phyloP scores from a whole-genome alignment of 2,797 vertebrate species.

The Pteronotus mesoamericanus region DNA sequence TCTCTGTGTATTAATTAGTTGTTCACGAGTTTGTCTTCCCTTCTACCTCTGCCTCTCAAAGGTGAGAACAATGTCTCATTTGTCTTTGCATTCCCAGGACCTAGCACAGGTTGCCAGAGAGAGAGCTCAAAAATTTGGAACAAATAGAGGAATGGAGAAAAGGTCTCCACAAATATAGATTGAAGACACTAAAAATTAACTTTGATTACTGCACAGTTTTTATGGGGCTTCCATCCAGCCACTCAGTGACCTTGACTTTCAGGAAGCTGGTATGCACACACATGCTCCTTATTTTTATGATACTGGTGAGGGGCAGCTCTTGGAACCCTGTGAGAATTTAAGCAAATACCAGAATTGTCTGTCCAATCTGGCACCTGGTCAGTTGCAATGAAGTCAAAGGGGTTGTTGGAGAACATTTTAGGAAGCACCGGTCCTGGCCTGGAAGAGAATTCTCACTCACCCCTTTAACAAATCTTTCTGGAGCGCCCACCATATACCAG shows the following conservation, averaged over 20 bases:
- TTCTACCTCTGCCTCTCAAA: not conserved
- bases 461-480: not conserved
- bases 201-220: not conserved
- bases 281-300: not conserved
- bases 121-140: not conserved
- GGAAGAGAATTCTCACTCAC: not conserved
- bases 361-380: not conserved
- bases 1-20: not conserved
- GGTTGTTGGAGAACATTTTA: not conserved
- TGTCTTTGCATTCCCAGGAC: not conserved
- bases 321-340: not conserved
- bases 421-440: not conserved
- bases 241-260: not conserved
- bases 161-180: not conserved
- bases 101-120: not conserved
- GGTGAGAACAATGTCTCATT: not conserved
- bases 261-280: not conserved
- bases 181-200: not conserved
- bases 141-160: not conserved
- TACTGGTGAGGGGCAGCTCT: not conserved
- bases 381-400: not conserved
- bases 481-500: not conserved
- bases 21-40: not conserved
- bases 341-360: not conserved
- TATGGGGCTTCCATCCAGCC: not conserved